These are phyloP conservation scores for Paramuricea clavata DNA, from an alignment of 92 coral and sea anemone genomes.

Conservation along the genomic window DNA sequence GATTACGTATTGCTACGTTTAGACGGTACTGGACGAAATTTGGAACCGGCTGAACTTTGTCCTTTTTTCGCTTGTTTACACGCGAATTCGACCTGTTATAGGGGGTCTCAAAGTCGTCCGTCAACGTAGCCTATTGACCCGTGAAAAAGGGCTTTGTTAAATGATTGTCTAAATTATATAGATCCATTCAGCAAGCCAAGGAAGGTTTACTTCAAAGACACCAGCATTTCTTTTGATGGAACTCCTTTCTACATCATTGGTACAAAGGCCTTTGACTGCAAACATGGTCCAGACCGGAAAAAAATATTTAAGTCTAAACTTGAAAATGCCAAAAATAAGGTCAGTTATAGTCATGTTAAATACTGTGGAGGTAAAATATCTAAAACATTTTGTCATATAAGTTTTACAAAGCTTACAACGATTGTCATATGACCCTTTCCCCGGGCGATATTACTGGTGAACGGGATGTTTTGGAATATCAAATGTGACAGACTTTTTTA, in stretches of 20 bases:
- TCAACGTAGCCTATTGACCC: no score
- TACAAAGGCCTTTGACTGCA: conserved; percentile 67
- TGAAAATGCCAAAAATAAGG: neutral
- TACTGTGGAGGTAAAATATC: neutral
- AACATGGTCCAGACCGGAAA: conserved; percentile 67
- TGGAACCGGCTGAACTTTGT: no score
- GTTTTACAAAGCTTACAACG: neutral
- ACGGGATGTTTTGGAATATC: no score
- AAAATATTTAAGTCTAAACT: neutral
- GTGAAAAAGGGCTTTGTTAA: no score
- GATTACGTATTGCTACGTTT: no score
- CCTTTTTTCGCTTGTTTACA: no score
- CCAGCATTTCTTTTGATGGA: conserved; percentile 69
- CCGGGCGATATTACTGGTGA: no score
- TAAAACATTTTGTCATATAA: neutral
- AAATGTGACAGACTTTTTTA: no score
- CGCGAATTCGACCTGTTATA: no score
- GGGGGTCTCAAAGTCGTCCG: no score
- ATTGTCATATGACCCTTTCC: neutral
- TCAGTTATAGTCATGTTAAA: neutral
- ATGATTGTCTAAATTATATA: no score
- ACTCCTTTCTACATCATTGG: conserved; percentile 66
- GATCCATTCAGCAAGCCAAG: conserved; percentile 65
- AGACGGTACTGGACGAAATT: no score
- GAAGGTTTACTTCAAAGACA: conserved; percentile 36